Conservation (phyloP, 2,888 invertebrate genomes). For the Meloe dianella region DNA sequence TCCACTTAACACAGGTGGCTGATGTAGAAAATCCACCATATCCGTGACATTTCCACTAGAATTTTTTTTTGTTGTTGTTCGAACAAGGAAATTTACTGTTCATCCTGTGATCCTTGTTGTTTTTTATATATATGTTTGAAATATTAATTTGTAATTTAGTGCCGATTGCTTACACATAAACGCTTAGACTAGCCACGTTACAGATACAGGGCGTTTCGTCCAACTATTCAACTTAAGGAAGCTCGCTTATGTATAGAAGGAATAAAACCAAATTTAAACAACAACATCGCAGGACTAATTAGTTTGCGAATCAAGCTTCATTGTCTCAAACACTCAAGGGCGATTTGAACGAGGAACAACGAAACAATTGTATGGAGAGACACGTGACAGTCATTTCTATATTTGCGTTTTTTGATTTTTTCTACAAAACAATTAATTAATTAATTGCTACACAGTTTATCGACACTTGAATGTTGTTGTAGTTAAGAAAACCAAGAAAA, state of each 20-base stretch:
- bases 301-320: too few relatives aligned
- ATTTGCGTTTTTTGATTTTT: constrained; percentile 41
- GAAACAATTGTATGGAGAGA: constrained; percentile 33
- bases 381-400: constrained; percentile 50
- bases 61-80: constrained; percentile 16
- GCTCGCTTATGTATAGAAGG: background rate
- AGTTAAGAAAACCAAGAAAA: background rate
- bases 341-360: too few relatives aligned
- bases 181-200: constrained; percentile 39
- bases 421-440: constrained; percentile 54
- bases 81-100: constrained; percentile 3
- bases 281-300: too few relatives aligned
- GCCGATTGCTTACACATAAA: constrained; percentile 48
- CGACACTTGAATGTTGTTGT: constrained; percentile 28
- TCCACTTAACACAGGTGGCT: constrained; percentile 21
- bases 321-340: too few relatives aligned
- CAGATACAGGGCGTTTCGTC: constrained; percentile 10
- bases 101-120: constrained; percentile 8
- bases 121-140: constrained; percentile 23
- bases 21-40: constrained; percentile 21
- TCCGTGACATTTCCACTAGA: constrained; percentile 23
- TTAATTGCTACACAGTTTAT: constrained; percentile 42
- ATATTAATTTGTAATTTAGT: constrained; percentile 49
- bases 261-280: constrained; percentile 12
- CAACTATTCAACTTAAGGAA: too few relatives aligned